These are phyloP conservation scores for Drosophila micromelanica DNA, from an alignment of 1,140 invertebrate genomes.

Conservation along the genomic window DNA sequence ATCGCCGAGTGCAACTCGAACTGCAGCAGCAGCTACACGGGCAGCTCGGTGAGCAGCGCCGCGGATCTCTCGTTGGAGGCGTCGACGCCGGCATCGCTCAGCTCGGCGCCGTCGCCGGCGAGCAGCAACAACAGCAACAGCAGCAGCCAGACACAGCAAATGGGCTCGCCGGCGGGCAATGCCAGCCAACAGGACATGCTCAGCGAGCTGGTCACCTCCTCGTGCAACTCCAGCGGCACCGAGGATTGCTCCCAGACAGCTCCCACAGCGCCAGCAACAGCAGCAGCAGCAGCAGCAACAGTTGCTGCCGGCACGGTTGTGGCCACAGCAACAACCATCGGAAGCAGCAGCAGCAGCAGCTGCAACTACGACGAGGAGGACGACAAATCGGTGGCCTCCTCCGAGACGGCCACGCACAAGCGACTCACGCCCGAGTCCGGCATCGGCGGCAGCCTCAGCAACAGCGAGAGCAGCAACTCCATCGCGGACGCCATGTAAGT, in stretches of 20 bases:
- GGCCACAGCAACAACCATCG: neutral
- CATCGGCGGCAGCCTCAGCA: slow-evolving; percentile 78
- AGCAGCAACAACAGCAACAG: slow-evolving; percentile 31
- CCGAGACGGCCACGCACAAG: slow-evolving; percentile 69
- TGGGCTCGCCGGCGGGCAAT: slow-evolving; percentile 44
- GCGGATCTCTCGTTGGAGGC: slow-evolving; percentile 79
- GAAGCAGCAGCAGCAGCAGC: slow-evolving; percentile 45
- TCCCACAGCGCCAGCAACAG: slow-evolving; percentile 7
- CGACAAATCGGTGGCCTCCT: slow-evolving; percentile 67
- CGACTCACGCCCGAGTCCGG: slow-evolving; percentile 77
- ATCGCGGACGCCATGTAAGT: slow-evolving; percentile 75
- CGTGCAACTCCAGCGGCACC: slow-evolving; percentile 70
- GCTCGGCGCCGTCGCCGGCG: slow-evolving; percentile 53
- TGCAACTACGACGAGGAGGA: slow-evolving; percentile 68
- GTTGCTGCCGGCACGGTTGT: neutral
- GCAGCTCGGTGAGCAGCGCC: slow-evolving; percentile 73
- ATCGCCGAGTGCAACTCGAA: slow-evolving; percentile 66
- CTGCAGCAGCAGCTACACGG: slow-evolving; percentile 60
- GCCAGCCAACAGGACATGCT: slow-evolving; percentile 72
- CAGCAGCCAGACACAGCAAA: slow-evolving; percentile 33
- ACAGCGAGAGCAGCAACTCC: slow-evolving; percentile 76
- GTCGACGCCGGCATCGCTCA: slow-evolving; percentile 67
- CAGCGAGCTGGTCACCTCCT: slow-evolving; percentile 76
- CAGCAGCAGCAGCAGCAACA: slow-evolving; percentile 10
- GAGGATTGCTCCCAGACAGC: slow-evolving; percentile 64